A percentile compares a stretch with the other conserved stretches of the same genome.
Evolutionary conservation across 1,140 invertebrate species (phyloP).

Genomic region (Lasioglossum albipes): DNA sequence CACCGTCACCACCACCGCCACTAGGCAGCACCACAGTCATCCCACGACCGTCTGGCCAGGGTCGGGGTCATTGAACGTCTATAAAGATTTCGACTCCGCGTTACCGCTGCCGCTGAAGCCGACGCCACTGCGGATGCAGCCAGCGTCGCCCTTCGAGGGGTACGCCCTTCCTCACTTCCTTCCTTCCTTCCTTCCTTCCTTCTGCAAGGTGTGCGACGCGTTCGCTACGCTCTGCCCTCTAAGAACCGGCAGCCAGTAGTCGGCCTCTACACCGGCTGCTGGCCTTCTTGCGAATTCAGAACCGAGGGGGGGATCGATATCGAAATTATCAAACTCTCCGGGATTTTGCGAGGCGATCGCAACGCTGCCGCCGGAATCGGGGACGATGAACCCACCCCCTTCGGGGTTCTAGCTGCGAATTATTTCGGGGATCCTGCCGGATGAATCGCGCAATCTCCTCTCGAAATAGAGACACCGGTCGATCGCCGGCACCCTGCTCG

Average conservation of each 20-base stretch:
- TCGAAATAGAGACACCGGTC: too few relatives aligned
- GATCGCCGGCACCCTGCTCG: too few relatives aligned
- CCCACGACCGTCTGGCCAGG: slow-evolving; percentile 78
- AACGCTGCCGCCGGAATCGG: not conserved
- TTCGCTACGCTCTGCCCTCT: slow-evolving; percentile 2
- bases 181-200: too few relatives aligned
- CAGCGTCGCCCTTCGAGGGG: slow-evolving; percentile 32
- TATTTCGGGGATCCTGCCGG: too few relatives aligned
- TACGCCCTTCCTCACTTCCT: slow-evolving; percentile 38
- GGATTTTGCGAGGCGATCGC: not conserved
- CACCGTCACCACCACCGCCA: slow-evolving; percentile 25
- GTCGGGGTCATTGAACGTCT: slow-evolving; percentile 81
- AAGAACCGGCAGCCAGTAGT: not conserved
- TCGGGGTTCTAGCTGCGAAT: too few relatives aligned
- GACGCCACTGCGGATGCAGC: slow-evolving; percentile 51
- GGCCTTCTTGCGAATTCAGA: slow-evolving; percentile 6
- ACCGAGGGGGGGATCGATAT: slow-evolving; percentile 12
- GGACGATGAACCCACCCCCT: not conserved
- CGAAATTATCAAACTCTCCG: not conserved
- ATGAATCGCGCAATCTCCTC: too few relatives aligned
- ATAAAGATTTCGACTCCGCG: slow-evolving; percentile 80
- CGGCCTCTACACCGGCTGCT: not conserved
- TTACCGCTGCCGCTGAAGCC: slow-evolving; percentile 62
- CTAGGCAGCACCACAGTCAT: slow-evolving; percentile 41
- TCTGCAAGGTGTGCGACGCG: slow-evolving; percentile 15